phyloP scores from a whole-genome alignment of 1,140 invertebrate species.

The Macrosteles quadrilineatus region DNA sequence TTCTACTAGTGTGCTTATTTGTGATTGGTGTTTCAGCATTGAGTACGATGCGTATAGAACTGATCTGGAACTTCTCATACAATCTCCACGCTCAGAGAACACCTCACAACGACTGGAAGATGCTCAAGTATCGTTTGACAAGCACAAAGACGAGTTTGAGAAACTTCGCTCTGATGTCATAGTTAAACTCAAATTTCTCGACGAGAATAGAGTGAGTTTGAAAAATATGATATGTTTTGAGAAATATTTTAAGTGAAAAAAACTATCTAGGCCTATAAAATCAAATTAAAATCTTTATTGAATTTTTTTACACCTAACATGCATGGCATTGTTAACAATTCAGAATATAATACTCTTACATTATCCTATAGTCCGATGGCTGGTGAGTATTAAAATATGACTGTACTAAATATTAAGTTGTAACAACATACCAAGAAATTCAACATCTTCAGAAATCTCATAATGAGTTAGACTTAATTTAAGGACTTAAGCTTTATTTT shows the following conservation, averaged over 20 bases:
- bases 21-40: slow-evolving; percentile 78
- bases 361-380: no score
- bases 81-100: slow-evolving; percentile 62
- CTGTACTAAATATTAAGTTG: no score
- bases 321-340: not conserved
- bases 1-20: no score
- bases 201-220: slow-evolving; percentile 91
- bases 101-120: slow-evolving; percentile 69
- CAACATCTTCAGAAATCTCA: no score
- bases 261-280: no score
- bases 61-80: slow-evolving; percentile 79
- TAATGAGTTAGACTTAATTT: no score
- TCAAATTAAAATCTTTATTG: not conserved
- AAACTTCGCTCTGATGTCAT: slow-evolving; percentile 86
- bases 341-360: no score
- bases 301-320: not conserved
- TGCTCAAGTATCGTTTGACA: slow-evolving; percentile 77
- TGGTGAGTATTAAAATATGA: no score
- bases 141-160: slow-evolving; percentile 88
- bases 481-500: no score
- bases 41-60: slow-evolving; percentile 97
- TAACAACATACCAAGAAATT: no score
- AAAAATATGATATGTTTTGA: no score
- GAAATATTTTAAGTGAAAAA: no score
- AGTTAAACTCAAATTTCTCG: slow-evolving; percentile 94